Percentiles rank a stretch among this genome's conserved stretches.
Conservation (phyloP, 2,113 vertebrate species). For the Mesembrinibis cayennensis region DNA sequence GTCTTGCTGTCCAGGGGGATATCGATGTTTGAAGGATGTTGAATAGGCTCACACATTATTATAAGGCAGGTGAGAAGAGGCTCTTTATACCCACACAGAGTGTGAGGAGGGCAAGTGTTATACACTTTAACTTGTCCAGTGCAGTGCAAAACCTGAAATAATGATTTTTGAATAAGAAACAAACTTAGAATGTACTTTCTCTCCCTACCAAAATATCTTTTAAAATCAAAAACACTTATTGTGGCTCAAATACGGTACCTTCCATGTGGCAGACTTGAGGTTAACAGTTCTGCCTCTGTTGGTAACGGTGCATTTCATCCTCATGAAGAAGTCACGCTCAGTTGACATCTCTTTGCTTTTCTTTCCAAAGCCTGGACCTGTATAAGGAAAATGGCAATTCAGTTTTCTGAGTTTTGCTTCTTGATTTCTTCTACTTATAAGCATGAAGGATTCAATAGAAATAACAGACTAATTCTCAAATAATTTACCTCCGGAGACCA, state of each 20-base stretch:
- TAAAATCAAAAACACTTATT: not conserved
- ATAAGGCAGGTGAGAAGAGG: conserved; percentile 87
- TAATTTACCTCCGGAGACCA: not conserved
- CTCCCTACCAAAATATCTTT: not conserved
- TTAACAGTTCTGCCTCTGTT: conserved; percentile 90
- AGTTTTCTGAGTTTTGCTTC: not conserved
- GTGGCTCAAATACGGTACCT: conserved; percentile 74
- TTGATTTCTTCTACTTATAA: not conserved
- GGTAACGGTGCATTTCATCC: conserved; percentile 93
- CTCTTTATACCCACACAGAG: conserved; percentile 88
- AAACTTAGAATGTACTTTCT: not conserved
- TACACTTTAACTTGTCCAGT: conserved; percentile 86
- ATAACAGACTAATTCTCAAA: not conserved
- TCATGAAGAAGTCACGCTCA: conserved; percentile 91
- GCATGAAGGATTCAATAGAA: not conserved
- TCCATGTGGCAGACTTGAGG: conserved; percentile 94
- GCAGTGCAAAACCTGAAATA: conserved; percentile 89
- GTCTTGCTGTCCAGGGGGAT: conserved; percentile 90
- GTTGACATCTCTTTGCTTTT: conserved; percentile 80
- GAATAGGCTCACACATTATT: conserved; percentile 92
- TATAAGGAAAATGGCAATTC: not conserved
- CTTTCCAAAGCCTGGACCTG: conserved; percentile 84
- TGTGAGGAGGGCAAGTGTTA: conserved; percentile 72
- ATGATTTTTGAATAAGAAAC: not conserved
- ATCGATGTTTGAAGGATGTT: conserved; percentile 91